Conservation (phyloP, 2,113 vertebrate species). For the Lanius collurio region DNA sequence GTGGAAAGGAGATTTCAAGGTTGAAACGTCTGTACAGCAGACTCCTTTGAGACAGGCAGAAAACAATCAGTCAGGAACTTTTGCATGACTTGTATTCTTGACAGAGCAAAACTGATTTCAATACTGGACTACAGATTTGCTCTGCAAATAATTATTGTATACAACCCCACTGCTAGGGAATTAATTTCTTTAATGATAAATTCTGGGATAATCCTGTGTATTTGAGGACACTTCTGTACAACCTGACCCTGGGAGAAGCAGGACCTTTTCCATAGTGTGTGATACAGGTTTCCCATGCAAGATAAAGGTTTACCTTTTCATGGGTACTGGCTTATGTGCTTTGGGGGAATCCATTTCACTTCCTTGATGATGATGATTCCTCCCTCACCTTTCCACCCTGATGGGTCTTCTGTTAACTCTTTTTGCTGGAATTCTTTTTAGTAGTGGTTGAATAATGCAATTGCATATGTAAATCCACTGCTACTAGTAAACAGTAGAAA, state of each 20-base stretch:
- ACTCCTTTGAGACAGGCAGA: background rate
- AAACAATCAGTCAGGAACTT: slow-evolving; percentile 18
- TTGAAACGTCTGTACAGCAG: background rate
- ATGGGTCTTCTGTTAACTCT: background rate
- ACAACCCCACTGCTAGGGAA: background rate
- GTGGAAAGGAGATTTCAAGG: slow-evolving; percentile 17
- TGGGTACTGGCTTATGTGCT: background rate
- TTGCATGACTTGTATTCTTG: background rate
- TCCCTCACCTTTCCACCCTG: background rate
- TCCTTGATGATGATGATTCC: background rate
- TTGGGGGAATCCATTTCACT: background rate
- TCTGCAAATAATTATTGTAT: background rate
- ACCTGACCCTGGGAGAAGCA: background rate
- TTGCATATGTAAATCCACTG: background rate
- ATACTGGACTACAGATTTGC: background rate
- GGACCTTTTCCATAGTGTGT: background rate
- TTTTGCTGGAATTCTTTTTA: background rate
- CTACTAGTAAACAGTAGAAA: background rate
- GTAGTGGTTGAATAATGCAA: background rate
- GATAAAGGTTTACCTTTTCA: background rate
- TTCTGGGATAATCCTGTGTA: background rate
- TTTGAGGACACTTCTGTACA: background rate
- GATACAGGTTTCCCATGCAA: background rate
- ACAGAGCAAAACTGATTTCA: background rate
- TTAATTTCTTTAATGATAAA: background rate